Conservation (phyloP, 2,797 vertebrate species). For the Hydrolagus colliei region DNA sequence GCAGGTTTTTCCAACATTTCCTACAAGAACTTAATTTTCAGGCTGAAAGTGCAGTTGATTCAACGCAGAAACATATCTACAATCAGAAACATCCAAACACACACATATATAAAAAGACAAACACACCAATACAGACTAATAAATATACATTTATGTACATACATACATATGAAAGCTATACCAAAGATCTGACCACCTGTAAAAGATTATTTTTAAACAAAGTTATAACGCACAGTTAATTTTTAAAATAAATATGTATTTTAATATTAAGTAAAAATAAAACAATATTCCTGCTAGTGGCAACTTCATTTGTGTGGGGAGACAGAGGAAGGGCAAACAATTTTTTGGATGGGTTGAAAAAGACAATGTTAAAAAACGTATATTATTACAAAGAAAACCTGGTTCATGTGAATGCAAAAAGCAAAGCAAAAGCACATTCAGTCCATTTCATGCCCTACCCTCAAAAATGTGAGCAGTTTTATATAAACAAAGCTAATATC, state of each 20-base stretch:
- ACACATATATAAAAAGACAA: no score
- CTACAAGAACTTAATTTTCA: no score
- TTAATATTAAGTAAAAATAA: no score
- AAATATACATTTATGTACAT: neutral
- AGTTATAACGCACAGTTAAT: neutral
- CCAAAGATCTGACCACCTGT: neutral
- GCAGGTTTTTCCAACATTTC: no score
- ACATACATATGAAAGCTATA: neutral
- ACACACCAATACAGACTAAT: neutral
- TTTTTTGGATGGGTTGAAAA: neutral
- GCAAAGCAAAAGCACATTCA: no score
- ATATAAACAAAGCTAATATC: neutral
- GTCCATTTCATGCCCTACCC: neutral
- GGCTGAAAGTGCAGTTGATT: no score
- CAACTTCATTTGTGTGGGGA: no score
- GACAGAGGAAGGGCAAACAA: neutral
- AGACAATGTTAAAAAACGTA: neutral
- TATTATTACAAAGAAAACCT: neutral
- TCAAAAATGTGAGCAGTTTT: neutral
- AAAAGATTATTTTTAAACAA: neutral
- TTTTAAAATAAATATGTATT: neutral
- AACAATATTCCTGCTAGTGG: no score
- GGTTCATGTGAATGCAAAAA: no score
- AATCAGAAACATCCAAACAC: neutral
- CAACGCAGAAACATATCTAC: neutral